Evolutionary conservation across 2,888 invertebrate genomes (phyloP).

Genomic region (Eilema sororculum): DNA sequence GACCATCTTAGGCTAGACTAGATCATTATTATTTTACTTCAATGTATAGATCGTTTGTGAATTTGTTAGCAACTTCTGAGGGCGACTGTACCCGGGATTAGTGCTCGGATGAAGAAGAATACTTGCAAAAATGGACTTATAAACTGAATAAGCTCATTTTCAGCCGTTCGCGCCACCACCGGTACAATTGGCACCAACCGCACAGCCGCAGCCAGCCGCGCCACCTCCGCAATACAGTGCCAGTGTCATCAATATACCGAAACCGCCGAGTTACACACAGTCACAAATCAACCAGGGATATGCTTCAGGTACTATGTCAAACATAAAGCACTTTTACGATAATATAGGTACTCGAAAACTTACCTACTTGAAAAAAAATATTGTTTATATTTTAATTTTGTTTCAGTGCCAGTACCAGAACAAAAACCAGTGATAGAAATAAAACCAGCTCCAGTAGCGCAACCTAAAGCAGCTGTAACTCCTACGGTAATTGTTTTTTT

Average conservation of each 20-base stretch:
- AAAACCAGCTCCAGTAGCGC: conserved; percentile 47
- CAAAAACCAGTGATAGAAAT: conserved; percentile 47
- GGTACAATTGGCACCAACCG: conserved; percentile 23
- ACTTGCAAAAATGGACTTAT: too few species aligned
- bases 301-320: conserved; percentile 29
- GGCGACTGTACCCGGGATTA: neutral
- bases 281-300: conserved; percentile 25
- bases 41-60: too few species aligned
- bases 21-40: too few species aligned
- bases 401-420: conserved; percentile 42
- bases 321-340: neutral
- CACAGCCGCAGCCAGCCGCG: conserved; percentile 31
- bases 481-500: conserved; percentile 26
- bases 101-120: too few species aligned
- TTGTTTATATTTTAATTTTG: neutral
- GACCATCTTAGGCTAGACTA: too few species aligned
- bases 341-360: too few species aligned
- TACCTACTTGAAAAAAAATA: neutral
- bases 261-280: conserved; percentile 36
- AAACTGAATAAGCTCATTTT: neutral
- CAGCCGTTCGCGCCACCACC: conserved; percentile 34
- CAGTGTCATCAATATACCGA: conserved; percentile 39
- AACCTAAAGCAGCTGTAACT: conserved; percentile 31
- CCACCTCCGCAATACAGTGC: conserved; percentile 41
- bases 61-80: too few species aligned